Conservation (phyloP, 2,888 invertebrate species). For the Calliopum simillimum region DNA sequence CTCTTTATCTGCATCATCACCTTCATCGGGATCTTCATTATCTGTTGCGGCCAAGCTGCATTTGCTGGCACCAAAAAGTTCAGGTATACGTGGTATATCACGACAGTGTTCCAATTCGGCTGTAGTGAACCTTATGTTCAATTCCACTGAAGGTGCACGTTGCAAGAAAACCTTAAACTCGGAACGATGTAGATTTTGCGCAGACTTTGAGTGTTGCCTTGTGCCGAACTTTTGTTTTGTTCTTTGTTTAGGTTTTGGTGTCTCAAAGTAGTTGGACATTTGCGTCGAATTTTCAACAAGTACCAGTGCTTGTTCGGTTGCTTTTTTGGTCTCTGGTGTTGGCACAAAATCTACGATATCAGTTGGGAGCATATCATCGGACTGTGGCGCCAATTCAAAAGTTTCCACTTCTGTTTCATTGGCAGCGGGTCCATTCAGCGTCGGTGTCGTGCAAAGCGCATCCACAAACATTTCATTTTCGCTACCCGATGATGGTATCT, state of each 20-base stretch:
- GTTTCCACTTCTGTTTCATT: constrained; percentile 43
- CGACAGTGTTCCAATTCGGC: constrained; percentile 50
- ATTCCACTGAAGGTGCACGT: constrained; percentile 62
- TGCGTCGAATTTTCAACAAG: constrained; percentile 43
- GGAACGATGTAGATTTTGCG: constrained; percentile 61
- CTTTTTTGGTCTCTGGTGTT: background rate
- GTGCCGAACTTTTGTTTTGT: constrained; percentile 45
- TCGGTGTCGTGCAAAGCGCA: constrained; percentile 58
- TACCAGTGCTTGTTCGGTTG: background rate
- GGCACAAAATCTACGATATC: constrained; percentile 6
- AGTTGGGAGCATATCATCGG: constrained; percentile 13
- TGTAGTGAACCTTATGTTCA: constrained; percentile 53
- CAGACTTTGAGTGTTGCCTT: constrained; percentile 62
- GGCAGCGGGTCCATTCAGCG: constrained; percentile 24
- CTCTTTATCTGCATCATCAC: constrained; percentile 55
- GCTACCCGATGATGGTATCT: constrained; percentile 56
- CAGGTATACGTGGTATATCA: constrained; percentile 56
- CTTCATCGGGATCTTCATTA: constrained; percentile 36
- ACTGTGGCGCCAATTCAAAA: constrained; percentile 44
- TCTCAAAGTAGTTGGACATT: constrained; percentile 50
- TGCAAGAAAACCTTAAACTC: constrained; percentile 62
- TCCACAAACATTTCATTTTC: constrained; percentile 64
- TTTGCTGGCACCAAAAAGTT: constrained; percentile 54
- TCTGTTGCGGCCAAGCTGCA: constrained; percentile 50
- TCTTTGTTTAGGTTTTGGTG: constrained; percentile 42